These are phyloP conservation scores for Bucorvus abyssinicus DNA, from an alignment of 2,797 vertebrate genomes.

Conservation along the genomic window DNA sequence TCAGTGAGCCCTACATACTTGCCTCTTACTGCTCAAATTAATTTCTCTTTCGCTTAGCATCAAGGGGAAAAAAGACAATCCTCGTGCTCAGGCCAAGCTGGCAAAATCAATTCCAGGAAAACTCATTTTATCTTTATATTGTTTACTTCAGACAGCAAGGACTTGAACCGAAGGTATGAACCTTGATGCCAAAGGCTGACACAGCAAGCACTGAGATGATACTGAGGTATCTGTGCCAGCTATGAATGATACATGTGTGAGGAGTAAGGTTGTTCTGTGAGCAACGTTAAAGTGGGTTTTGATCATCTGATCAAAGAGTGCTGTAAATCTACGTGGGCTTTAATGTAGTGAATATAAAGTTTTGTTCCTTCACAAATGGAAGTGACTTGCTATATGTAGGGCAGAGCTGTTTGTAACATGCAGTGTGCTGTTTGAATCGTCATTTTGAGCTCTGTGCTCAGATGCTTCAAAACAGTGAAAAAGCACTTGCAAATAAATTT, in stretches of 20 bases:
- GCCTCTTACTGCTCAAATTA: neutral
- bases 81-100: neutral
- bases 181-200: neutral
- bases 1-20: neutral
- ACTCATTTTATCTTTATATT: neutral
- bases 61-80: neutral
- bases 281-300: neutral
- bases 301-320: slow-evolving; percentile 52
- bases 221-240: neutral
- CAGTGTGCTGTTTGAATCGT: neutral
- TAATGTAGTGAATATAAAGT: neutral
- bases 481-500: neutral
- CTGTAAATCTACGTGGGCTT: slow-evolving; percentile 9
- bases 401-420: neutral
- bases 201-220: neutral
- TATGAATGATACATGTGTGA: neutral
- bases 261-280: neutral
- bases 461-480: neutral
- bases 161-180: neutral
- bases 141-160: neutral
- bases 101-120: neutral
- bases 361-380: neutral
- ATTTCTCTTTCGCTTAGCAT: neutral
- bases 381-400: slow-evolving; percentile 3
- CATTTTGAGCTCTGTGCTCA: neutral